Percentiles rank a stretch among this genome's conserved stretches.
Conservation (phyloP, 2,888 invertebrate species). For the Imbricaverruca yamaguchii region DNA sequence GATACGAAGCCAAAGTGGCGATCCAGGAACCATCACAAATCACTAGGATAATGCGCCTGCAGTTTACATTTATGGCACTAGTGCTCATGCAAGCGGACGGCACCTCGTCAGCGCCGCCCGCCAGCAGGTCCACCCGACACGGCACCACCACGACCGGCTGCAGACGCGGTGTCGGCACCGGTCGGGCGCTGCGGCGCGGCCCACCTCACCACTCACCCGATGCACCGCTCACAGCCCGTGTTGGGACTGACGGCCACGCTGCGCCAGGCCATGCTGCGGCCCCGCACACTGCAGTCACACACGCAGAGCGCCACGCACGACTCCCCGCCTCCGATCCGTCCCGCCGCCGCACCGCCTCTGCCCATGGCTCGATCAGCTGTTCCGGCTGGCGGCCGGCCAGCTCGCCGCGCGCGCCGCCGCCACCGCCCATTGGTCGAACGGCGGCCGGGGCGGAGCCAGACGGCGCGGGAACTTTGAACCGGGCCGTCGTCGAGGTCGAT, state of each 20-base stretch:
- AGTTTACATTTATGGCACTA: too few species aligned
- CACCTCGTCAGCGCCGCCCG: too few species aligned
- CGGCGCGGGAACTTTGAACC: conserved; percentile 15
- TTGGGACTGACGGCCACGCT: neutral
- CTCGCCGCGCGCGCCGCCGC: neutral
- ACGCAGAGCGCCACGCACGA: neutral
- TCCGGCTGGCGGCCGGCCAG: neutral
- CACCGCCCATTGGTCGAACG: neutral
- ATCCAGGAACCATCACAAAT: too few species aligned
- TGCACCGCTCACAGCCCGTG: conserved; percentile 11
- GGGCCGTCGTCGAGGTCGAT: conserved; percentile 12
- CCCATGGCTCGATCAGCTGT: neutral
- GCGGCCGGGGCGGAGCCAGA: neutral
- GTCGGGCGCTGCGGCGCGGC: neutral
- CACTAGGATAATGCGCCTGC: too few species aligned
- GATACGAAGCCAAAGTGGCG: too few species aligned
- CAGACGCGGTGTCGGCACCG: neutral
- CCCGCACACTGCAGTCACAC: neutral
- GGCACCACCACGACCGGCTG: neutral
- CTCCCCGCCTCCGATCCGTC: neutral
- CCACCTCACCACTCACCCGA: neutral
- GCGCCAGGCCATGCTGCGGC: neutral
- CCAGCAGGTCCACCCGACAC: too few species aligned
- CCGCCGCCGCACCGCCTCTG: neutral
- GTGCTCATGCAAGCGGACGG: too few species aligned